These are phyloP conservation scores for Colossoma macropomum DNA, from an alignment of 2,113 vertebrate genomes.

Conservation along the genomic window DNA sequence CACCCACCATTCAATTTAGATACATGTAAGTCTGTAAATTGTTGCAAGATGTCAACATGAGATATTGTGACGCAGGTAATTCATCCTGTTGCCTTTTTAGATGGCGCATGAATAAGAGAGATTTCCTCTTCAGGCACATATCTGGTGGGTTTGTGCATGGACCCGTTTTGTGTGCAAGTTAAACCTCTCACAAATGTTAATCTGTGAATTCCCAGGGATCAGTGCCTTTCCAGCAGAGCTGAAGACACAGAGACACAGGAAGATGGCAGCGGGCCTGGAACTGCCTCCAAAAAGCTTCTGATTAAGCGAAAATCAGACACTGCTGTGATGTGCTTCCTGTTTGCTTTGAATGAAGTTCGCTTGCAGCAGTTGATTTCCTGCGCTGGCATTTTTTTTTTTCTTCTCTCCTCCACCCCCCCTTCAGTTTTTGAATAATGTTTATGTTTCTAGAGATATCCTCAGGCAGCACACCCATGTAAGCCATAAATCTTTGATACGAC, in stretches of 20 bases:
- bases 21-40: slow-evolving; percentile 53
- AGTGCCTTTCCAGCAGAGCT: slow-evolving; percentile 68
- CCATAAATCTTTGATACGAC: slow-evolving; percentile 55
- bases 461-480: slow-evolving; percentile 43
- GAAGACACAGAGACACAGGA: slow-evolving; percentile 65
- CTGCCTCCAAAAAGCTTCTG: slow-evolving; percentile 62
- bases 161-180: slow-evolving; percentile 53
- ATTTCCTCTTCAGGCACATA: slow-evolving; percentile 58
- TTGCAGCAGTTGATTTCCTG: slow-evolving; percentile 39
- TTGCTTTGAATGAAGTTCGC: slow-evolving; percentile 50
- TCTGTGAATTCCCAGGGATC: slow-evolving; percentile 77
- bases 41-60: slow-evolving; percentile 51
- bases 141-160: slow-evolving; percentile 13
- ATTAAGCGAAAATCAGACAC: slow-evolving; percentile 67
- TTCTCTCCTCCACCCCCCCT: not conserved
- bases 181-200: slow-evolving; percentile 74
- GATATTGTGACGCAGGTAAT: slow-evolving; percentile 53
- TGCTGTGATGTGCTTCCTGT: slow-evolving; percentile 42
- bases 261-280: slow-evolving; percentile 62
- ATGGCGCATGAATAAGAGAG: slow-evolving; percentile 55
- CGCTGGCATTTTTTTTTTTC: slow-evolving; percentile 41
- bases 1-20: slow-evolving; percentile 41
- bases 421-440: slow-evolving; percentile 50
- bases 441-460: slow-evolving; percentile 38
- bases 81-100: slow-evolving; percentile 64